Evolutionary conservation across 1,140 invertebrate genomes (phyloP).

Genomic region (Brachionus calyciflorus): DNA sequence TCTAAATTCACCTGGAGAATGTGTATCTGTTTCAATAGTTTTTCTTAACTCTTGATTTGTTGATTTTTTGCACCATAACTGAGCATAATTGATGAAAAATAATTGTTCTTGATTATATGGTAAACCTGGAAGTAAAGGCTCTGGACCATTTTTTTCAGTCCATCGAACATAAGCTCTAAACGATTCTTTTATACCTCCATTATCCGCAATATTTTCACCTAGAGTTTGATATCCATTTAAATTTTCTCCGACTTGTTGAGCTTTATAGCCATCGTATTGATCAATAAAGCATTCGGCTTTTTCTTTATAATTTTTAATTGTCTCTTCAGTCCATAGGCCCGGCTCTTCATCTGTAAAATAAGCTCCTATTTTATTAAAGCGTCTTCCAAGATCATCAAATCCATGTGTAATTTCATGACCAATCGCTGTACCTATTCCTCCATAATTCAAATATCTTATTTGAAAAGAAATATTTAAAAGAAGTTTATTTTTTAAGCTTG

Average conservation of each 20-base stretch:
- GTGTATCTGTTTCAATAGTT: conserved; percentile 61
- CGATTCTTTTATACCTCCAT: conserved; percentile 62
- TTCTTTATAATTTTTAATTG: not conserved
- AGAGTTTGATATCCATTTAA: conserved; percentile 62
- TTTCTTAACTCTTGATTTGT: conserved; percentile 61
- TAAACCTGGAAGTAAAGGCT: conserved; percentile 66
- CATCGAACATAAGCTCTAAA: conserved; percentile 65
- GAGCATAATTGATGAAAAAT: conserved; percentile 71
- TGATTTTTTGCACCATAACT: conserved; percentile 66
- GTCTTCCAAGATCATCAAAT: conserved; percentile 46
- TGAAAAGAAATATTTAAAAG: too few species aligned
- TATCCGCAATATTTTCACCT: conserved; percentile 64
- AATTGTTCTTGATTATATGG: conserved; percentile 67
- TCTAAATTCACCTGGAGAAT: conserved; percentile 65
- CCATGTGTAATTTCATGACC: conserved; percentile 67
- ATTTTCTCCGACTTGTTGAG: conserved; percentile 50
- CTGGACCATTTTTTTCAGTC: conserved; percentile 62
- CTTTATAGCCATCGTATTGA: conserved; percentile 10
- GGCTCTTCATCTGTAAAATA: conserved; percentile 26
- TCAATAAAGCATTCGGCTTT: conserved; percentile 16
- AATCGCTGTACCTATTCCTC: conserved; percentile 67
- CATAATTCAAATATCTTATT: conserved; percentile 74
- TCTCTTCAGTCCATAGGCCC: conserved; percentile 30
- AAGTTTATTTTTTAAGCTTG: too few species aligned
- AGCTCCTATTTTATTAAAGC: conserved; percentile 41